Evolutionary conservation across 2,113 vertebrate species (phyloP).

Genomic region (Fregetta grallaria): DNA sequence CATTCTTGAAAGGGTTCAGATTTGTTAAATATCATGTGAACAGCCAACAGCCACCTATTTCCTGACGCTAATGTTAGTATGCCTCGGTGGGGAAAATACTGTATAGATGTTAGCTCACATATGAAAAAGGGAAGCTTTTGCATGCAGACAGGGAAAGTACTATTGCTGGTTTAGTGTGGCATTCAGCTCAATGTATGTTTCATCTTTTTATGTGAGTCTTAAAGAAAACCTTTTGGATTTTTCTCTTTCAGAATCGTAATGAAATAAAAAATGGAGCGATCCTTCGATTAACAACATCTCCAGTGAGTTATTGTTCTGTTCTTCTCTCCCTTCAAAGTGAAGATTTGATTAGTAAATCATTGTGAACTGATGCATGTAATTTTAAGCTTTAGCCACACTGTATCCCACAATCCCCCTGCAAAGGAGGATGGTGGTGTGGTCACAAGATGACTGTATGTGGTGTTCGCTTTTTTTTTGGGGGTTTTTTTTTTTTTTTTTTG

Average conservation of each 20-base stretch:
- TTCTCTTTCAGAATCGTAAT: slow-evolving; percentile 89
- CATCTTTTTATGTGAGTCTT: background rate
- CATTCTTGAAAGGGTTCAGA: background rate
- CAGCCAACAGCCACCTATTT: background rate
- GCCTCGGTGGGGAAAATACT: background rate
- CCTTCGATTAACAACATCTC: slow-evolving; percentile 91
- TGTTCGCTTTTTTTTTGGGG: background rate
- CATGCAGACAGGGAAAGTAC: background rate
- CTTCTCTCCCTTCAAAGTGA: background rate
- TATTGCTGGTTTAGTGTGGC: background rate
- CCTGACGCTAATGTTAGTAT: background rate
- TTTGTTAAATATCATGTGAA: background rate
- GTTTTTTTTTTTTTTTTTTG: background rate
- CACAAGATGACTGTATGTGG: background rate
- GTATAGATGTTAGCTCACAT: background rate
- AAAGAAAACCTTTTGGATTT: background rate
- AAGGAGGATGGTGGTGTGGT: background rate
- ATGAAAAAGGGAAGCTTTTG: background rate
- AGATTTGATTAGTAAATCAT: background rate
- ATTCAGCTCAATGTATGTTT: background rate
- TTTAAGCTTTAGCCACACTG: background rate
- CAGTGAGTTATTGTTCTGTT: slow-evolving; percentile 80
- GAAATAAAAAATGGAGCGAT: slow-evolving; percentile 98
- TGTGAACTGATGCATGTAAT: background rate
- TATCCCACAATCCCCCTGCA: background rate